Percentiles rank a stretch among this genome's conserved stretches.
phyloP scores from a whole-genome alignment of 2,888 invertebrate species.

The Drosophila pseudotakahashii region DNA sequence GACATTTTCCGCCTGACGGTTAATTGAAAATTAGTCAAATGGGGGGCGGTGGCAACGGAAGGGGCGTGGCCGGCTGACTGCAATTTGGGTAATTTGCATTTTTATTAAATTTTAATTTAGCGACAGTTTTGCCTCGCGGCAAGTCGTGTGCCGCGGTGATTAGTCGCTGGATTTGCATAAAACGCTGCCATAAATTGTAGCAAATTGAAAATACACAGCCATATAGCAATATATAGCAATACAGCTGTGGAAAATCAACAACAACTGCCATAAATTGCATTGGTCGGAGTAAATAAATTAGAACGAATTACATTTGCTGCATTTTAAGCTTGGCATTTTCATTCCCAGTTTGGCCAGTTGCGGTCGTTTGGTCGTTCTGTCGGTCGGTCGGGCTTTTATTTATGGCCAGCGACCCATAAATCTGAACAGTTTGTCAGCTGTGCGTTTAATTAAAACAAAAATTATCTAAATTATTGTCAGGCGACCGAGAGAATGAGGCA shows the following conservation, averaged over 20 bases:
- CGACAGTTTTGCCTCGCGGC: constrained; percentile 18
- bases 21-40: constrained; percentile 70
- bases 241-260: constrained; percentile 21
- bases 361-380: constrained; percentile 50
- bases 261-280: constrained; percentile 69
- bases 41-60: constrained; percentile 61
- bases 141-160: constrained; percentile 48
- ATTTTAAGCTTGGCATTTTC: constrained; percentile 46
- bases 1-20: constrained; percentile 48
- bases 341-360: constrained; percentile 39
- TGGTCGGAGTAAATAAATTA: constrained; percentile 75
- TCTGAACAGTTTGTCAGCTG: constrained; percentile 64
- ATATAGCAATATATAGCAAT: constrained; percentile 4
- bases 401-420: constrained; percentile 67
- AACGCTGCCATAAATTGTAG: constrained; percentile 67
- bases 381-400: constrained; percentile 50
- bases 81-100: constrained; percentile 74
- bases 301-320: constrained; percentile 62
- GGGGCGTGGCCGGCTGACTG: constrained; percentile 56
- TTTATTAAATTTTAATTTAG: constrained; percentile 75
- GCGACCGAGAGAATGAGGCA: too few relatives aligned
- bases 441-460: constrained; percentile 72
- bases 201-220: constrained; percentile 58
- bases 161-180: constrained; percentile 75
- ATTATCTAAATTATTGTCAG: constrained; percentile 74